Conservation (phyloP, 1,140 invertebrate genomes). For the Microvelia longipes region DNA sequence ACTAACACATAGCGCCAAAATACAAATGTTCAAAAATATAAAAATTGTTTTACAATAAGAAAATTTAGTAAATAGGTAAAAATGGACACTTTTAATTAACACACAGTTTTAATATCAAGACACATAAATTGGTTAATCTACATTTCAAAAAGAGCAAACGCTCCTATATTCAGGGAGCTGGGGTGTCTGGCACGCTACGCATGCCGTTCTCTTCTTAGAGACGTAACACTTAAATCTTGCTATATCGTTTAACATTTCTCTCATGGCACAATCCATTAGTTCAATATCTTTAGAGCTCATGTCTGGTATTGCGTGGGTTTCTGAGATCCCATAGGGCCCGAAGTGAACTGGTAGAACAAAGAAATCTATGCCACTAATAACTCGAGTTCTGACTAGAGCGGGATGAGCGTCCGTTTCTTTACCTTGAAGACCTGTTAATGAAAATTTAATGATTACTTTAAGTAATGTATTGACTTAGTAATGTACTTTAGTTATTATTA, state of each 20-base stretch:
- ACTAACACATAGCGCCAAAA: too few relatives aligned
- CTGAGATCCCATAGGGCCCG: slow-evolving; percentile 5
- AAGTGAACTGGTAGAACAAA: slow-evolving; percentile 7
- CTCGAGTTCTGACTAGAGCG: background rate
- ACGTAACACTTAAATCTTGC: background rate
- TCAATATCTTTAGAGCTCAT: slow-evolving; percentile 5
- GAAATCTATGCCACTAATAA: slow-evolving; percentile 1
- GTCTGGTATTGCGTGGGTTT: background rate
- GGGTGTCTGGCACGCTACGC: background rate
- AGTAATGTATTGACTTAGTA: too few relatives aligned
- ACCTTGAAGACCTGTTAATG: background rate
- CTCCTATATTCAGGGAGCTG: too few relatives aligned
- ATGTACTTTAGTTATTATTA: too few relatives aligned
- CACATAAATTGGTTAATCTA: too few relatives aligned
- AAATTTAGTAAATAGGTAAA: too few relatives aligned
- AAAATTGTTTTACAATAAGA: too few relatives aligned
- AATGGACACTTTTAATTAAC: too few relatives aligned
- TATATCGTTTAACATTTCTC: background rate
- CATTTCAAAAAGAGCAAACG: too few relatives aligned
- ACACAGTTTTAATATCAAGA: too few relatives aligned
- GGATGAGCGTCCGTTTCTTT: background rate
- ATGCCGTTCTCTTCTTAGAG: background rate
- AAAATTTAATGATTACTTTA: too few relatives aligned
- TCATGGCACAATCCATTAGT: slow-evolving; percentile 5
- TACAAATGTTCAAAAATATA: too few relatives aligned